Evolutionary conservation across 1,140 invertebrate species (phyloP).

Genomic region (Pseudomyrmex concolor): DNA sequence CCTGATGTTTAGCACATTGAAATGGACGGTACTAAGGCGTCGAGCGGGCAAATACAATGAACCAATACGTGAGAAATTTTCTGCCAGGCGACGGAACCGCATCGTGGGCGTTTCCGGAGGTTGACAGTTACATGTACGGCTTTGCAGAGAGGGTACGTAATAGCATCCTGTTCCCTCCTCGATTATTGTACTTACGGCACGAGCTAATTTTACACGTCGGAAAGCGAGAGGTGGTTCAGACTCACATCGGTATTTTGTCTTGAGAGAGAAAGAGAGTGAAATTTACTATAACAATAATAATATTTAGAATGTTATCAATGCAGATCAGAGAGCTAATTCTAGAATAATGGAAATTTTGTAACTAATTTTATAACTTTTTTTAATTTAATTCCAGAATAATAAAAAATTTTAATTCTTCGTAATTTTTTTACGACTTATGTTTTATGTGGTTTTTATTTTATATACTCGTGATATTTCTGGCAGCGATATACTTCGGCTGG

Average conservation of each 20-base stretch:
- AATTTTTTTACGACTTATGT: neutral
- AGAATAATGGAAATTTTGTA: neutral
- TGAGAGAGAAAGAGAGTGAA: neutral
- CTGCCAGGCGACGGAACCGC: slow-evolving; percentile 49
- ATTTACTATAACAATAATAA: neutral
- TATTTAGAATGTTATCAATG: neutral
- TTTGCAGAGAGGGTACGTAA: slow-evolving; percentile 40
- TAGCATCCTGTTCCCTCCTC: slow-evolving; percentile 41
- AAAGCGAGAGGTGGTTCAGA: slow-evolving; percentile 1
- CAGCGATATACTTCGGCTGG: neutral
- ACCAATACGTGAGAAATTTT: slow-evolving; percentile 70
- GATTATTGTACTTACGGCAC: slow-evolving; percentile 7
- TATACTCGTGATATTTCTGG: neutral
- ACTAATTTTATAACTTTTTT: too few relatives aligned
- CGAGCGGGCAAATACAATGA: slow-evolving; percentile 67
- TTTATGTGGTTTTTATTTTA: neutral
- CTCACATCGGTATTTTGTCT: neutral
- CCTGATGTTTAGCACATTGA: slow-evolving; percentile 70
- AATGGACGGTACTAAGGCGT: slow-evolving; percentile 41
- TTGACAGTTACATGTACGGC: slow-evolving; percentile 47
- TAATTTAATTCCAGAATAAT: too few relatives aligned
- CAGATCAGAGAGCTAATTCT: neutral
- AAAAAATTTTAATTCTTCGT: neutral
- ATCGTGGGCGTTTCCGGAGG: slow-evolving; percentile 53
- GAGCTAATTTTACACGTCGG: slow-evolving; percentile 3